These are phyloP conservation scores for Balaeniceps rex DNA, from an alignment of 2,113 vertebrate genomes.

Conservation along the genomic window DNA sequence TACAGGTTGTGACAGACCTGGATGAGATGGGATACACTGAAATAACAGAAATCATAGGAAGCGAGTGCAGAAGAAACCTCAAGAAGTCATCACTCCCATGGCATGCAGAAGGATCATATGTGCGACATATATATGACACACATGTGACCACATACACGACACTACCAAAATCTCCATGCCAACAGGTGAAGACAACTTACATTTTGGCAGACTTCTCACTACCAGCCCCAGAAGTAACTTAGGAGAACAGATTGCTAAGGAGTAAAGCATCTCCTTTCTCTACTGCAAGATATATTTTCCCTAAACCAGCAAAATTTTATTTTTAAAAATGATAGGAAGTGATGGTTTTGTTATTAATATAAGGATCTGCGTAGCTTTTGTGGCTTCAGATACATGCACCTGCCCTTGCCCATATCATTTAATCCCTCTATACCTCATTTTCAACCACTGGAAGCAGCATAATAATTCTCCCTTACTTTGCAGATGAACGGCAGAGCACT, in stretches of 20 bases:
- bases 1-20: not conserved
- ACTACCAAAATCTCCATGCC: not conserved
- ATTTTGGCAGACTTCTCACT: not conserved
- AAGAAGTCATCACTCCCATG: not conserved
- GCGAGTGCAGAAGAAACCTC: not conserved
- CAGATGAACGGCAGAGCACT: not conserved
- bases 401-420: not conserved
- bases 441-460: fast-evolving
- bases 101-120: not conserved
- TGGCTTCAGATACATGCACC: not conserved
- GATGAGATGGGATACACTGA: not conserved
- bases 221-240: not conserved
- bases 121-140: not conserved
- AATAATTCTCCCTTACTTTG: not conserved
- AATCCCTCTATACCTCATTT: not conserved
- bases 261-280: not conserved
- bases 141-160: not conserved
- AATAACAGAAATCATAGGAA: not conserved
- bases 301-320: not conserved
- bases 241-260: not conserved
- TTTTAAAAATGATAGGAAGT: not conserved
- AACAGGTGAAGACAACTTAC: not conserved
- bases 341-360: not conserved
- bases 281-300: not conserved
- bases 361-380: not conserved